A percentile compares a stretch with the other conserved stretches of the same genome.
Evolutionary conservation across 2,113 vertebrate genomes (phyloP).

Genomic region (Nerophis ophidion): DNA sequence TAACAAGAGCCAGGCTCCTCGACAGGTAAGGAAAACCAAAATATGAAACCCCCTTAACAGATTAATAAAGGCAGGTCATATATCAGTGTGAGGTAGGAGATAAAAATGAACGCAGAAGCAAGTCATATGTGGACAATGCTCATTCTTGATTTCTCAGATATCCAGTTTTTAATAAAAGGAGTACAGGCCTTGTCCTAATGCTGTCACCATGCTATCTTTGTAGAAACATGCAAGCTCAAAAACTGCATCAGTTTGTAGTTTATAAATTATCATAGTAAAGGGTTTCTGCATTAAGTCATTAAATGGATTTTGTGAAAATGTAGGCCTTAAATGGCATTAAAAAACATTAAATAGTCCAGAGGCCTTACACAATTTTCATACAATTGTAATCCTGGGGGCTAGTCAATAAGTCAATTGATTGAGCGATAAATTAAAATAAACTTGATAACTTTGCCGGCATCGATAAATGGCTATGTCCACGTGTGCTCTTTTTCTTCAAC

Average conservation of each 20-base stretch:
- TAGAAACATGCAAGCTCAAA: background rate
- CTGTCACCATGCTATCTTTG: background rate
- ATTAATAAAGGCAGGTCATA: constrained; percentile 52
- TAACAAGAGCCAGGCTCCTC: constrained; percentile 44
- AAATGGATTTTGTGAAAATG: no score
- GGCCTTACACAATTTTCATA: no score
- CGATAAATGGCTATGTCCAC: no score
- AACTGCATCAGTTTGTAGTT: background rate
- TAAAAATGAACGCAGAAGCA: constrained; percentile 29
- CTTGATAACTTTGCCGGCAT: no score
- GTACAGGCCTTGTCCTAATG: constrained; percentile 6
- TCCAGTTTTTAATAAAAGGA: constrained; percentile 21
- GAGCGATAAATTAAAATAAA: no score
- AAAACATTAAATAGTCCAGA: no score
- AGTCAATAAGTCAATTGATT: no score
- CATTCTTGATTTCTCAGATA: constrained; percentile 45
- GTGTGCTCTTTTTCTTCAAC: no score
- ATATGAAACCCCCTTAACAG: constrained; percentile 52
- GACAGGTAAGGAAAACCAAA: constrained; percentile 52
- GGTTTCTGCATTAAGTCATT: no score
- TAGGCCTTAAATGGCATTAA: no score
- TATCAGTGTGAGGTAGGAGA: constrained; percentile 27
- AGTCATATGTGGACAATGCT: constrained; percentile 57
- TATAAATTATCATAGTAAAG: background rate
- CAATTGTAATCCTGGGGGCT: no score